Evolutionary conservation across 2,888 invertebrate genomes (phyloP), one percentile per base, ranked within the genome.

Genomic region (Orchesellides sinensis): DNA sequence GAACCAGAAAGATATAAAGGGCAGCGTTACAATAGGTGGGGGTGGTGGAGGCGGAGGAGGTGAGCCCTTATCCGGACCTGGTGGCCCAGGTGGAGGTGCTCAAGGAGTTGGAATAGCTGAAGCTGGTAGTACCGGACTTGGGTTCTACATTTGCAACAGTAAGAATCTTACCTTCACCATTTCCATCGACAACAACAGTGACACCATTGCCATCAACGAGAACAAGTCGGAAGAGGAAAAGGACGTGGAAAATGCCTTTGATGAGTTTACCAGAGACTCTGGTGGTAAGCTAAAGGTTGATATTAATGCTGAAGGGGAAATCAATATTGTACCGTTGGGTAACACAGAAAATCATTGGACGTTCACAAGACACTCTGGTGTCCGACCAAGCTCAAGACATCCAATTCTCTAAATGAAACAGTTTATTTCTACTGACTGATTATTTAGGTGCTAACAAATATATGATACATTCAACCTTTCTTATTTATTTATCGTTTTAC

Each of bases 41-140:
- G 81, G 81, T 19, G 81, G 81, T 14, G 81, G 81, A 2, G 81
- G 81, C 5, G 80, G 80, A 17, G 80, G 80, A 14, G 80, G 80
- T 14, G 65, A 65, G 10, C 17, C 35, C 0, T 32, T 27, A n/a
- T 73, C 80, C n/a, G 80, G 80, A 1, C 52, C 65, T 14, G 80
- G 80, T 5, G 80, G 73, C 3, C 12, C 73, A 19, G 80, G 80
- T 25, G 80, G 80, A 29, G 66, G 66, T 35, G 73, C 73, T 27
- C 80, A 80, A 59, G 80, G 80, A 19, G 80, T 80, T 4, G 80
- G 80, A 17, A 80, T 80, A 12, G 72, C 80, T 17, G 80, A 80
- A 25, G 73, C 54, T 10, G 79, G 70, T 6, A 79, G 70, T 27
- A 80, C 80, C 1, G 80, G 80, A 5, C 66, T 80, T 4, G 80